Base-by-base conservation (phyloP, 1,140 invertebrate species). In the Tachypleus tridentatus region DNA sequence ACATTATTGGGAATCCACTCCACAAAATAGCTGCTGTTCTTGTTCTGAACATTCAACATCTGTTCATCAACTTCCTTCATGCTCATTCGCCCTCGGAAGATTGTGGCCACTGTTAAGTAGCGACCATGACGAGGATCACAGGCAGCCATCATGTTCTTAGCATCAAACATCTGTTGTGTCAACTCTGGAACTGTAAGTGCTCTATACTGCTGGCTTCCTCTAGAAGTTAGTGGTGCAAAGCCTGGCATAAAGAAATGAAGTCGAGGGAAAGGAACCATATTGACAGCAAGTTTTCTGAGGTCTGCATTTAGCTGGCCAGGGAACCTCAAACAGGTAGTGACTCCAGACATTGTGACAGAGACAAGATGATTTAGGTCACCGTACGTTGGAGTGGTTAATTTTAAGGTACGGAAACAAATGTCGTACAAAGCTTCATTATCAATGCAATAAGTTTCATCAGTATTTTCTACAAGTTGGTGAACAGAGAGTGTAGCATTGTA, bases 221-320 rank as follows among this genome's bases (percentile, higher is more conserved):
- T 83, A 56, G 91, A 90, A 7, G 93, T 94, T 1, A 97, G 52
- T 51, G 71, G 71, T n/a, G 71, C 71, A 60, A 72, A 72, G 8
- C 71, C 71, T 4, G 71, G 71, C 69, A 72, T 73, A 58, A 72
- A 72, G 69, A 72, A 72, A 59, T 72, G 71, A 11, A 72, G 61
- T n/a, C 93, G 85, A 49, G 93, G 93, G 75, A 82, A 97, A 60
- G 93, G 93, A 51, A 97, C 93, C 93, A 97, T 97, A 78, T 97
- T 97, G 11, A 97, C 93, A 49, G 93, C 93, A 69, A 97, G 72
- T 82, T 97, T 97, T 63, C 93, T 82, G 58, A 97, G 80, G 81
- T 97, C 93, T 60, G 94, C 91, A 67, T 84, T 83, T 61, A 83
- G 67, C 64, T 72, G 71, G 11, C 77, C 78, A 82, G 82, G 69